Conservation (phyloP, 2,888 invertebrate genomes). For the Mystacides longicornis region DNA sequence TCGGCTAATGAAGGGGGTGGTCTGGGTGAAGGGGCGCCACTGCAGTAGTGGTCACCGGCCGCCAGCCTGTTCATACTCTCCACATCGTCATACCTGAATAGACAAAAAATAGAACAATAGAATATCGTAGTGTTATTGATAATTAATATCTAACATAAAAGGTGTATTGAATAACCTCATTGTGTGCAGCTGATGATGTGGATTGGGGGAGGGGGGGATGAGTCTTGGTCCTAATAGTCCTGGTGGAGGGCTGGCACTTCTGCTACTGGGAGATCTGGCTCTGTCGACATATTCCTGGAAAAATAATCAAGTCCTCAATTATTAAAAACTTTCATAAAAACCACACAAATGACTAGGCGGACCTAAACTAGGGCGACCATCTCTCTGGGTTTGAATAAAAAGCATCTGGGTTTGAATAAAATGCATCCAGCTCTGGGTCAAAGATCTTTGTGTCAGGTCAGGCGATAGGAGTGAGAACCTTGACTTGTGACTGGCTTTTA, state of each 20-base stretch:
- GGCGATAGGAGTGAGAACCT: too few relatives aligned
- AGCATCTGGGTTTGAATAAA: too few relatives aligned
- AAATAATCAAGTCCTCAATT: not conserved
- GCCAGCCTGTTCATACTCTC: constrained; percentile 43
- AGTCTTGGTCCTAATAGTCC: constrained; percentile 20
- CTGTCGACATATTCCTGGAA: constrained; percentile 25
- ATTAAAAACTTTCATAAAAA: too few relatives aligned
- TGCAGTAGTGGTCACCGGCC: constrained; percentile 36
- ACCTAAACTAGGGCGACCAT: too few relatives aligned
- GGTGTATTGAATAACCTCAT: constrained; percentile 8
- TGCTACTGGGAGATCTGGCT: constrained; percentile 23
- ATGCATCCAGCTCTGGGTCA: too few relatives aligned
- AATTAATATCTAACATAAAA: not conserved
- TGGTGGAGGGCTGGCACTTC: constrained; percentile 24
- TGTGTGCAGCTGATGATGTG: constrained; percentile 22
- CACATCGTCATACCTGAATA: constrained; percentile 43
- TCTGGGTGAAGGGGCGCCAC: constrained; percentile 34
- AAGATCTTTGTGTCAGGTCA: too few relatives aligned
- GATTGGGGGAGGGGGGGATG: constrained; percentile 23
- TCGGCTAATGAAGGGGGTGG: constrained; percentile 19
- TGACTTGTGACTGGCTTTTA: too few relatives aligned
- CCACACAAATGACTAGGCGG: too few relatives aligned
- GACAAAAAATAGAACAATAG: not conserved
- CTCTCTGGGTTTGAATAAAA: too few relatives aligned
- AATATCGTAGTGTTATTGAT: not conserved